Percentiles rank a stretch among this genome's conserved stretches.
phyloP scores from a whole-genome alignment of 2,113 vertebrate genomes.

The Hippopotamus amphibius region DNA sequence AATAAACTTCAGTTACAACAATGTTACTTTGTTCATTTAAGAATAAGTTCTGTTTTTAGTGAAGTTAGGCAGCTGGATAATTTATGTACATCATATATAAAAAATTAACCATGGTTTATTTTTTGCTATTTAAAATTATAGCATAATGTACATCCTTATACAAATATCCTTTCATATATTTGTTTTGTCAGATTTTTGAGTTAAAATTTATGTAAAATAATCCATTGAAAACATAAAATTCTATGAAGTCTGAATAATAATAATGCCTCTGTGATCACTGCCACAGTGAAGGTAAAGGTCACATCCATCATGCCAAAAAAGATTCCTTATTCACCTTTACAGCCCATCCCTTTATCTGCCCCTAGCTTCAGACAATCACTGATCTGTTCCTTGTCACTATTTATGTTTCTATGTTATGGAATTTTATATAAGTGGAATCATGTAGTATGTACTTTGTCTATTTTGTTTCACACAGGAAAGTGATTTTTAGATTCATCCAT shows the following conservation, averaged over 20 bases:
- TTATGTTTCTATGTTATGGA: not conserved
- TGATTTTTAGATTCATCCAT: not conserved
- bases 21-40: not conserved
- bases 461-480: not conserved
- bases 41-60: not conserved
- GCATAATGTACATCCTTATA: not conserved
- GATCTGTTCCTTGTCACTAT: not conserved
- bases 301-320: not conserved
- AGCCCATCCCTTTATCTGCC: not conserved
- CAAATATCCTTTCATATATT: not conserved
- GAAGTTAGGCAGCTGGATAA: not conserved
- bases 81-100: not conserved
- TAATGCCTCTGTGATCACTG: too few relatives aligned
- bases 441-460: not conserved
- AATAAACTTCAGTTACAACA: not conserved
- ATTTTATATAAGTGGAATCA: not conserved
- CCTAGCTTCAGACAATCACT: not conserved
- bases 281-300: not conserved
- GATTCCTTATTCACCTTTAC: not conserved
- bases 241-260: not conserved
- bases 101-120: not conserved
- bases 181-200: not conserved
- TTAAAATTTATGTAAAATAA: not conserved
- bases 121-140: not conserved
- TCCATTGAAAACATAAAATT: not conserved